Evolutionary conservation across 2,113 vertebrate genomes (phyloP), one percentile per base, ranked within the genome.

Genomic region (Myotis yumanensis): DNA sequence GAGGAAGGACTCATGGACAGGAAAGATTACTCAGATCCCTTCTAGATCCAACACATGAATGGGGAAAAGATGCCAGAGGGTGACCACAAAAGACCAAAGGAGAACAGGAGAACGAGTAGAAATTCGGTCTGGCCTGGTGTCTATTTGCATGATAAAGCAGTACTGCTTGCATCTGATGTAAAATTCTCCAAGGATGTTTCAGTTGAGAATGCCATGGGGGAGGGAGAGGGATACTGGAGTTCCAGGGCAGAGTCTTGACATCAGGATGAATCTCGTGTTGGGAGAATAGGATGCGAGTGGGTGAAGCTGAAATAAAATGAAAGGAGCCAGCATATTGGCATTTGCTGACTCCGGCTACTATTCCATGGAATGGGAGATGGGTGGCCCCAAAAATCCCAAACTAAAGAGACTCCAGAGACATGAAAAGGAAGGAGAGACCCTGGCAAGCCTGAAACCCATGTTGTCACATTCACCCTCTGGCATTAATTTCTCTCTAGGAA

Each of bases 301-400:
- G 52, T 11, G 48, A 93, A 51, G 23, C 46, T 57, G 23, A 79
- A 92, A 75, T 51, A 8, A n/a, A 25, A 86, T 46, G 10, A 25
- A 20, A 90, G 11, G 68, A 22, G 76, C 16, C 9, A 52, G 25
- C 14, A 43, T 66, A 8, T 16, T 14, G 32, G 28, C 88, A 84
- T 18, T n/a, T 68, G 69, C 72, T 54, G 43, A 80, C 54, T 79
- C 64, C 64, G 64, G 72, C 37, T 28, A 51, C 28, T 46, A 72
- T 25, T 89, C 57, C 57, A 30, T 32, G 51, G 79, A 86, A 92
- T 48, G 75, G 40, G 71, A 86, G 43, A 92, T 0, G 3, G 69
- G 73, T 90, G 51, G 52, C 76, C 77, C 89, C 37, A 93, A 90
- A 86, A 82, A 89, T 93, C 37, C 17, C 12, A 64, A 91, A 88